Percentiles rank a stretch among this genome's conserved stretches.
Conservation (phyloP, 2,113 vertebrate genomes). For the Bettongia penicillata region DNA sequence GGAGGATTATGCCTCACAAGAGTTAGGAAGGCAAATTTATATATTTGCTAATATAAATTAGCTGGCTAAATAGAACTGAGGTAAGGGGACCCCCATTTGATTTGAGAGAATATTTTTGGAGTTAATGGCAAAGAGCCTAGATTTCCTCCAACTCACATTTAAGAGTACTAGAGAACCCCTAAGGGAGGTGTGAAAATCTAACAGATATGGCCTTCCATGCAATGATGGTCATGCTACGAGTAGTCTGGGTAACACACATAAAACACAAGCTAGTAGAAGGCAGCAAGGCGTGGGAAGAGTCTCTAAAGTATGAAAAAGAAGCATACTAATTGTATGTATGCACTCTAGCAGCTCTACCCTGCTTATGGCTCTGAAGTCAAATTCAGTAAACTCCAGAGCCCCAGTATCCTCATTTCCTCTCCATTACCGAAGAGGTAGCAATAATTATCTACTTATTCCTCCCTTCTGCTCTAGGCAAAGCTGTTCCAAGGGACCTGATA, state of each 20-base stretch:
- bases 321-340: not conserved
- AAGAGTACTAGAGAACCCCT: not conserved
- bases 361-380: not conserved
- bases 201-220: not conserved
- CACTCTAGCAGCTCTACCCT: not conserved
- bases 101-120: not conserved
- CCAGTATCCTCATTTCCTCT: not conserved
- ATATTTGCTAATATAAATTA: not conserved
- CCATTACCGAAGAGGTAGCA: not conserved
- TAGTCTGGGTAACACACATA: not conserved
- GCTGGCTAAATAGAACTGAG: not conserved
- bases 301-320: not conserved
- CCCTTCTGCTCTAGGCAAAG: not conserved
- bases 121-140: not conserved
- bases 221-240: not conserved
- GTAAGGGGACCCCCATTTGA: not conserved
- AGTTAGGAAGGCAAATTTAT: not conserved
- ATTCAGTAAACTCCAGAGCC: not conserved
- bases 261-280: not conserved
- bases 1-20: not conserved
- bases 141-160: not conserved
- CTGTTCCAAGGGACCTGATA: not conserved
- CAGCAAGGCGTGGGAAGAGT: not conserved
- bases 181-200: not conserved
- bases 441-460: not conserved